Evolutionary conservation across 1,140 invertebrate genomes (phyloP), one percentile per base, ranked within the genome.

Genomic region (Phenacoccus solenopsis): DNA sequence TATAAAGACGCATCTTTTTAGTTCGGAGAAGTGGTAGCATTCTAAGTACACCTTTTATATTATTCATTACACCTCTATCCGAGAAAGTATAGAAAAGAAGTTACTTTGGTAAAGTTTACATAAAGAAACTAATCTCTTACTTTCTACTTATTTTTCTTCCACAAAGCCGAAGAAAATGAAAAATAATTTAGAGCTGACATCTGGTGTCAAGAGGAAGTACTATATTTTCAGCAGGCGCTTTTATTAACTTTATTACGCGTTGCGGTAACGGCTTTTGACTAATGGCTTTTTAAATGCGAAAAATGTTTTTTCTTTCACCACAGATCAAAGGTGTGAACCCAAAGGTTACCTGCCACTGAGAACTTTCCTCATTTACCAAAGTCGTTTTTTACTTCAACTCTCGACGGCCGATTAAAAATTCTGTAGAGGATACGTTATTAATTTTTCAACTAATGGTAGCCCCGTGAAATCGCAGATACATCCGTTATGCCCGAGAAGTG

Each of bases 71-170:
- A 24, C 59, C 21, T 64, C 25, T 64, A 24, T 64, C 59, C 25
- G 59, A 64, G 59, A 64, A 64, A 64, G 59, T 64, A 27, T 64
- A 22, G 25, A 64, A 64, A 64, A 64, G 59, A 64, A 64, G 59
- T 64, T 64, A 24, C 59, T 64, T 64, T 24, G 25, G 59, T 27
- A 16, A 64, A 27, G 25, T 64, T 64, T 64, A 64, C 59, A 64
- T 64, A 64, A 64, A 64, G 59, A 64, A 64, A 64, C 59, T 64
- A 64, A 64, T 64, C 59, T 64, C 20, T 64, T 64, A 64, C 59
- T 64, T 64, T 64, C 16, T 64, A 22, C 59, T 64, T 64, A 64
- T 64, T 64, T 64, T 64, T 27, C 59, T 64, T 27, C 25, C 59
- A 64, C 21, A 64, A 64, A 64, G 59, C 59, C 59, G 59, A 64